Evolutionary conservation across 2,797 vertebrate genomes (phyloP), one percentile per base, ranked within the genome.

Genomic region (Petrocephalus sullivani): DNA sequence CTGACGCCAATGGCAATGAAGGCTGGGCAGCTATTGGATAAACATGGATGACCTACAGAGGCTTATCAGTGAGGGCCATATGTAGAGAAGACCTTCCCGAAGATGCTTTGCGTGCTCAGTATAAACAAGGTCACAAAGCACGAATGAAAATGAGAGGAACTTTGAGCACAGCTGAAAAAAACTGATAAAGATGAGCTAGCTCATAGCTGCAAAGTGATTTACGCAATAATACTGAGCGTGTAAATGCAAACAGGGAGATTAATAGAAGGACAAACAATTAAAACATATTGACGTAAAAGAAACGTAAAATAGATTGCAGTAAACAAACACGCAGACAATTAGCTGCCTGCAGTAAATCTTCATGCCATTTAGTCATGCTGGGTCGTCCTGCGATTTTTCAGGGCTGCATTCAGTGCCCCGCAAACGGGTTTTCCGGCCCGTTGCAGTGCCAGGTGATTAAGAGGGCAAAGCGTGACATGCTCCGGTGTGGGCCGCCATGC

Each of bases 371-470:
- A 84, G 49, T 41, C 84, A 57, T 82, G 82, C 64, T 61, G 16
- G 61, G 81, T 64, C 85, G 85, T 78, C 19, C 56, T 46, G 54
- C 82, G 46, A 51, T 87, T 90, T 78, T 33, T 61, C 53, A 82
- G 91, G 94, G 94, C 95, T 93, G 96, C 19, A 57, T 95, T 95
- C 93, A 95, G 92, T 94, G 92, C 93, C 94, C 95, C 94, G 87
- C 86, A 67, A 87, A 67, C 84, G 87, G 61, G 46, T 67, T 92
- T 91, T 93, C 91, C 94, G 92, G 91, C 92, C 95, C 94, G 94
- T 96, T 96, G 95, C 94, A 89, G 93, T 93, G 94, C 94, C 94
- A 93, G 94, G 95, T 95, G 95, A 95, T 93, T 94, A 95, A 96
- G 94, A 91, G 93, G 94, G 95, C 93, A 93, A 95, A 96, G 96